Base-by-base conservation (phyloP, 2,888 invertebrate species). In the Eudasyphora cyanicolor region DNA sequence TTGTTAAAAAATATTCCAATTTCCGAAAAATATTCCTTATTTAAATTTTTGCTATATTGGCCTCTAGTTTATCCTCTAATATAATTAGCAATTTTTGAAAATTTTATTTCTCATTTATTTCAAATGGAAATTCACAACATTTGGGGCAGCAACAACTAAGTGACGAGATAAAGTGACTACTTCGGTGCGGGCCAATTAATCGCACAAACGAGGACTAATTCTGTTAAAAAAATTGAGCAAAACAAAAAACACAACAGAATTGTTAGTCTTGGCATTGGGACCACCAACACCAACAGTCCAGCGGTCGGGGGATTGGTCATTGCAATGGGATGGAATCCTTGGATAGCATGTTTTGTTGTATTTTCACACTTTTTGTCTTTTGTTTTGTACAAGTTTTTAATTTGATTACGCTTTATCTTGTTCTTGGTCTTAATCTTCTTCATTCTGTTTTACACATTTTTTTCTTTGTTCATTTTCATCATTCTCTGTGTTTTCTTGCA, bases 361-460 rank as follows among this genome's bases (percentile, higher is more conserved):
- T 42, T 67, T 67, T 67, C 21, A 42, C 24, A 70, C 62, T 27
- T 57, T 19, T 64, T 73, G n/a, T 60, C 70, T 71, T 75, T 60
- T 57, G 17, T 57, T 80, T 60, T 73, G 24, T 67, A 67, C 42
- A 67, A 35, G 75, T 76, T 81, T 67, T 67, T 49, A 79, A 74
- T 81, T 76, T 67, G 67, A 73, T 60, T 75, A 64, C 32, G 38
- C 76, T 60, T 60, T 74, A 54, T 54, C 54, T 54, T 54, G 10
- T 21, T 24, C 29, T 60, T 57, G n/a, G n/a, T 60, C 14, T 29
- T 60, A 5, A 21, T 19, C 29, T n/a, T 60, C 21, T 54, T 54
- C 54, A 12, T 51, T 19, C 7, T n/a, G 17, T 51, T 51, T 19
- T 51, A 17, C 6, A 5, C 3, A 1, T 51, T 54, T 21, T 54